These are phyloP conservation scores for Diabrotica virgifera DNA, from an alignment of 1,140 invertebrate genomes.

Conservation along the genomic window DNA sequence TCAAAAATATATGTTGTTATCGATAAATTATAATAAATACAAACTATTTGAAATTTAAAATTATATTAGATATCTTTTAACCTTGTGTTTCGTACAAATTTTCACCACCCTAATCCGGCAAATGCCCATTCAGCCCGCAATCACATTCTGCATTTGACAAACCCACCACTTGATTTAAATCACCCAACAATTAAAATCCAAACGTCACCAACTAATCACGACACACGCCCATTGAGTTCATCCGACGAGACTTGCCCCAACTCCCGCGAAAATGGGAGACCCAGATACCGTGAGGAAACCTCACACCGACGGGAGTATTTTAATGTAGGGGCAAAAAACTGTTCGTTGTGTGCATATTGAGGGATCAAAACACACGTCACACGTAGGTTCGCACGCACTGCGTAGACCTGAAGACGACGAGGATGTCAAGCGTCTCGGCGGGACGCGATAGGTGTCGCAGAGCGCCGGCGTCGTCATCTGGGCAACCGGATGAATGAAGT, in stretches of 20 bases:
- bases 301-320: no score
- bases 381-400: conserved; percentile 13
- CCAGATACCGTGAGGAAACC: no score
- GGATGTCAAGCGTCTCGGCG: conserved; percentile 17
- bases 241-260: no score
- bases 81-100: not conserved
- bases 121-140: not conserved
- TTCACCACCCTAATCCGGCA: not conserved
- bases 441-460: conserved; percentile 23
- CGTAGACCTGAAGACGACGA: conserved; percentile 23
- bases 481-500: conserved; percentile 1
- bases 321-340: no score
- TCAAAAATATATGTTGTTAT: no score
- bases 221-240: conserved; percentile 15
- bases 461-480: not conserved
- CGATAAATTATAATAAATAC: no score
- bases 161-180: conserved; percentile 12
- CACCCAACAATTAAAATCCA: conserved; percentile 5
- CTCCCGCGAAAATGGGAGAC: no score
- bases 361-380: not conserved
- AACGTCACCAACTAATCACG: conserved; percentile 13
- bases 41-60: no score
- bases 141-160: not conserved
- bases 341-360: no score
- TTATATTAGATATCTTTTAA: no score